phyloP scores from a whole-genome alignment of 1,140 invertebrate species.

The Doryteuthis pealeii region DNA sequence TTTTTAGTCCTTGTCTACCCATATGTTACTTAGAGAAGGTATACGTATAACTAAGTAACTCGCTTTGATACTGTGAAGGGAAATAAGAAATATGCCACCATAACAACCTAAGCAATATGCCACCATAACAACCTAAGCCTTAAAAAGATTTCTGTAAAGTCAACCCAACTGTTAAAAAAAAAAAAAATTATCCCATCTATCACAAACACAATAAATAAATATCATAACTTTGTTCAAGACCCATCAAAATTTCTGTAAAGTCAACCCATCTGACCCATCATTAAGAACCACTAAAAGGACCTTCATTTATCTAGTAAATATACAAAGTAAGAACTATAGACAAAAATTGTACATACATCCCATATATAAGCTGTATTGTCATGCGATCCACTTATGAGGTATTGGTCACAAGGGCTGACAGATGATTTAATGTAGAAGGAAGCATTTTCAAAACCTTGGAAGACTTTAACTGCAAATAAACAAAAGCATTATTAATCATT shows the following conservation, averaged over 20 bases:
- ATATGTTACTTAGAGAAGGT: neutral
- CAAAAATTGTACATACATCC: conserved; percentile 61
- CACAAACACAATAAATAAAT: neutral
- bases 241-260: neutral
- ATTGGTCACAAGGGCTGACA: conserved; percentile 76
- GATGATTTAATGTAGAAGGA: conserved; percentile 82
- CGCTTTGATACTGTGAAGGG: too few species aligned
- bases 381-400: conserved; percentile 80
- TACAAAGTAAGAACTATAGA: neutral
- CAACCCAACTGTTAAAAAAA: neutral
- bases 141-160: neutral
- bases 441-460: conserved; percentile 71
- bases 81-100: too few species aligned
- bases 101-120: too few species aligned
- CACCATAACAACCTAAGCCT: too few species aligned
- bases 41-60: neutral
- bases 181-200: neutral
- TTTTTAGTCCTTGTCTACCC: too few species aligned
- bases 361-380: conserved; percentile 84
- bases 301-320: neutral
- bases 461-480: conserved; percentile 48
- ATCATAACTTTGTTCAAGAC: neutral
- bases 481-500: too few species aligned
- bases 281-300: neutral
- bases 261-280: neutral